A percentile compares a stretch with the other conserved stretches of the same genome.
phyloP scores from a whole-genome alignment of 2,888 invertebrate genomes.

The Drosophila yooni region DNA sequence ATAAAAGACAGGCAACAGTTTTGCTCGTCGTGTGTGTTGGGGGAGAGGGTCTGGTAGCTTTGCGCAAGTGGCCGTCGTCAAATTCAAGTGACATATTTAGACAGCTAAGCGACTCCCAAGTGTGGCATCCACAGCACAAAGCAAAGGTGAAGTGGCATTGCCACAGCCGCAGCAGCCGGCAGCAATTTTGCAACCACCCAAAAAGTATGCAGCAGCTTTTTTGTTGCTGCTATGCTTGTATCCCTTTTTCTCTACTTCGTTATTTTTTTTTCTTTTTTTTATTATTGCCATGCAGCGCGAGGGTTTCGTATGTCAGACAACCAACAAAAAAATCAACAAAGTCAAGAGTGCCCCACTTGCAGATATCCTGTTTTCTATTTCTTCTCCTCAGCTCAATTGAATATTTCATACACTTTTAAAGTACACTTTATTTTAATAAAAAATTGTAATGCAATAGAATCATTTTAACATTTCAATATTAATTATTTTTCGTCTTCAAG shows the following conservation, averaged over 20 bases:
- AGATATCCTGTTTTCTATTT: neutral
- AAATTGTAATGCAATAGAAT: neutral
- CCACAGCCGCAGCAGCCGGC: slow-evolving; percentile 47
- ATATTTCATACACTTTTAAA: neutral
- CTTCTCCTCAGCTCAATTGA: neutral
- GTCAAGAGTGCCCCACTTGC: too few species aligned
- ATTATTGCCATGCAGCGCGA: slow-evolving; percentile 28
- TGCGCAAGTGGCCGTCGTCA: slow-evolving; percentile 77
- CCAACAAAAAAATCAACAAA: slow-evolving; percentile 3
- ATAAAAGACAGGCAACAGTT: slow-evolving; percentile 59
- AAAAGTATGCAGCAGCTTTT: slow-evolving; percentile 49
- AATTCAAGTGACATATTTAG: slow-evolving; percentile 80
- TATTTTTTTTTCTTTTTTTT: slow-evolving; percentile 8
- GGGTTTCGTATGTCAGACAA: slow-evolving; percentile 46
- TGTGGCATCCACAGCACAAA: slow-evolving; percentile 64
- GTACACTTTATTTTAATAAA: neutral
- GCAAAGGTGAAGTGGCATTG: slow-evolving; percentile 70
- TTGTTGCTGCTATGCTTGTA: slow-evolving; percentile 22
- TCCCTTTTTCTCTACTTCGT: slow-evolving; percentile 26
- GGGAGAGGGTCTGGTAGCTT: slow-evolving; percentile 14
- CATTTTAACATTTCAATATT: neutral
- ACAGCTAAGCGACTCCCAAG: slow-evolving; percentile 77
- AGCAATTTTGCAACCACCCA: slow-evolving; percentile 66
- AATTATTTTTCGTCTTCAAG: neutral
- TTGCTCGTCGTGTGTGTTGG: slow-evolving; percentile 24